Conservation (phyloP, 2,888 invertebrate species). For the Nyleta sp. region DNA sequence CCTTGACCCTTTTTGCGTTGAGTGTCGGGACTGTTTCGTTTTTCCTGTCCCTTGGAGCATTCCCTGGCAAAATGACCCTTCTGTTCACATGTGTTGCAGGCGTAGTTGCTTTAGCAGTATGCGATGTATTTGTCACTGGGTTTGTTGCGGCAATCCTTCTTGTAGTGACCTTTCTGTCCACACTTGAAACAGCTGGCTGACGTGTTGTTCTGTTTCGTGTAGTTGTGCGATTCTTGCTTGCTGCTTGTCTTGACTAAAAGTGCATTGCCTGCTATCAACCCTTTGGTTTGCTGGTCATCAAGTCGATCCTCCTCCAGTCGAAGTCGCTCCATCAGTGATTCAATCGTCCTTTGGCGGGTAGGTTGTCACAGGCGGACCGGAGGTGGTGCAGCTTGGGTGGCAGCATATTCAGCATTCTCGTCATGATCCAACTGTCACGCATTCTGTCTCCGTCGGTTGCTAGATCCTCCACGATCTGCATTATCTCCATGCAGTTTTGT, state of each 20-base stretch:
- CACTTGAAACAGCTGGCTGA: conserved; percentile 5
- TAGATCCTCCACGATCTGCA: background rate
- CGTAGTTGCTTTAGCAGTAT: conserved; percentile 69
- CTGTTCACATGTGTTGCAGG: conserved; percentile 69
- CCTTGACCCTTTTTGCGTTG: conserved; percentile 22
- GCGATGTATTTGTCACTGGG: conserved; percentile 66
- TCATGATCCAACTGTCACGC: background rate
- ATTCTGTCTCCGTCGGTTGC: background rate
- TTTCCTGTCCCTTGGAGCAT: conserved; percentile 66
- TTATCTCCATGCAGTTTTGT: conserved; percentile 66
- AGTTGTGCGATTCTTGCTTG: background rate
- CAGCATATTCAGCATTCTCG: conserved; percentile 30
- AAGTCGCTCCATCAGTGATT: conserved; percentile 31
- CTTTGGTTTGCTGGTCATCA: conserved; percentile 28
- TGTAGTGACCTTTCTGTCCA: conserved; percentile 60
- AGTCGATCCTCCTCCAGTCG: conserved; percentile 49
- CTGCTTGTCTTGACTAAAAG: background rate
- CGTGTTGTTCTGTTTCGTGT: conserved; percentile 1
- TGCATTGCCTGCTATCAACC: background rate
- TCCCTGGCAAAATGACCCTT: conserved; percentile 48
- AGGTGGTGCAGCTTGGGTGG: conserved; percentile 68
- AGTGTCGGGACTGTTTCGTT: background rate
- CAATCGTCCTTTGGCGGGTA: conserved; percentile 38
- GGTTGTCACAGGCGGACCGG: conserved; percentile 64
- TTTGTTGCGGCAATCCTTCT: conserved; percentile 66